Evolutionary conservation across 2,888 invertebrate genomes (phyloP).

Genomic region (Caenorhabditis parvicauda): DNA sequence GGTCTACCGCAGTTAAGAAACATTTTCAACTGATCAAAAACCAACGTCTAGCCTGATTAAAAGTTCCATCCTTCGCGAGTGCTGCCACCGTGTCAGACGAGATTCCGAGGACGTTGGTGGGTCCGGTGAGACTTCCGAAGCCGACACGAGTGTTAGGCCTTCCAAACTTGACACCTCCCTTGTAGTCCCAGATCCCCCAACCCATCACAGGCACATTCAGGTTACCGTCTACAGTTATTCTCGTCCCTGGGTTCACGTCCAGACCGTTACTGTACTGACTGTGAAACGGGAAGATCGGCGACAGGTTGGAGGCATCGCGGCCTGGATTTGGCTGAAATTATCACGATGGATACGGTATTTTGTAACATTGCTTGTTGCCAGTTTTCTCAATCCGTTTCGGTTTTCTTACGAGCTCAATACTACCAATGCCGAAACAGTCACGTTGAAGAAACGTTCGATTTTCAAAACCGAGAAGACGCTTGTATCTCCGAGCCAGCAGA

Average conservation of each 20-base stretch:
- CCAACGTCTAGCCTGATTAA: slow-evolving; percentile 49
- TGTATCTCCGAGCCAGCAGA: too few species aligned
- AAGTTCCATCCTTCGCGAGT: slow-evolving; percentile 45
- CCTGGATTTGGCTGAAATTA: slow-evolving; percentile 52
- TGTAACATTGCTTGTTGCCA: too few species aligned
- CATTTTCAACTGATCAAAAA: not conserved
- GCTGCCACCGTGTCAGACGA: slow-evolving; percentile 45
- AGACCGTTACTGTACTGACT: slow-evolving; percentile 53
- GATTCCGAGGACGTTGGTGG: slow-evolving; percentile 51
- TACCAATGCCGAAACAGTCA: too few species aligned
- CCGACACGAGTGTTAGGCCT: slow-evolving; percentile 49
- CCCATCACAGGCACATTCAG: slow-evolving; percentile 51
- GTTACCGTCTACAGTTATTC: slow-evolving; percentile 52
- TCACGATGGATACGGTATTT: too few species aligned
- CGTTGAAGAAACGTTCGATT: too few species aligned
- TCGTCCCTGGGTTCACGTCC: slow-evolving; percentile 51
- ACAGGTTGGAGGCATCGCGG: slow-evolving; percentile 48
- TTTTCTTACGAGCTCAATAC: too few species aligned
- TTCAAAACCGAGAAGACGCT: too few species aligned
- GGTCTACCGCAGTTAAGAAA: not conserved
- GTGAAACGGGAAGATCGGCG: slow-evolving; percentile 52
- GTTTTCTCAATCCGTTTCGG: too few species aligned
- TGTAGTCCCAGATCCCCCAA: slow-evolving; percentile 58
- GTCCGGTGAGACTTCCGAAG: slow-evolving; percentile 44
- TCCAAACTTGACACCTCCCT: slow-evolving; percentile 48